Base-by-base conservation (phyloP, 2,888 invertebrate genomes). In the Caenorhabditis plicata region DNA sequence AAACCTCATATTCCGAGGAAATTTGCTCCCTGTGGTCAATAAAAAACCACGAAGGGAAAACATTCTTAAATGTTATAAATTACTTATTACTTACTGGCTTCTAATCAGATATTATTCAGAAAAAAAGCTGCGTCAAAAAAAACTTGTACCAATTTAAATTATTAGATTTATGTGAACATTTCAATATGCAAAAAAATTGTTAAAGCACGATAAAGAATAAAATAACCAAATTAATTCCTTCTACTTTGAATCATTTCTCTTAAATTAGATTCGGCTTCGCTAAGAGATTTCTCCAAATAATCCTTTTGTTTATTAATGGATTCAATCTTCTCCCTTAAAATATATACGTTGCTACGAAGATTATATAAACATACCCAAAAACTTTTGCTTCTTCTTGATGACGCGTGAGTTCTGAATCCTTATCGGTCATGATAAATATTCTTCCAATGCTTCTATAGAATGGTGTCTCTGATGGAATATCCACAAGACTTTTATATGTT, bases 251-350 rank as follows among this genome's bases (percentile, higher is more conserved):
- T 57, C 41, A 68, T 20, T 35, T 68, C 68, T 71, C 91, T 84
- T 40, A 92, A 85, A 81, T 89, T 90, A 81, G 90, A 88, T 83
- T 90, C 89, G 77, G 89, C 88, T 80, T 91, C 91, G 81, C 89
- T 89, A 63, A 92, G 83, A 81, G 86, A 90, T 73, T 87, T 87
- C 79, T 90, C 89, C 74, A 92, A 84, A 81, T 89, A 90, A n/a
- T 85, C 83, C 83, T 90, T 91, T 73, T 87, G 90, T 65, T 85
- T 87, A 83, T 88, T 81, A 29, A 84, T 82, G 1, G 55, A 48
- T 4, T 53, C 66, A 13, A 55, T 53, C 40, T 62, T 54, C 1
- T 58, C 64, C 31, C 64, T 65, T 48, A 31, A 67, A 42, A 5
- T 4, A 39, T n/a, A n/a, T n/a, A n/a, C n/a, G n/a, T n/a, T n/a